Conservation (phyloP, 2,888 invertebrate species). For the Drosophila mulleri region DNA sequence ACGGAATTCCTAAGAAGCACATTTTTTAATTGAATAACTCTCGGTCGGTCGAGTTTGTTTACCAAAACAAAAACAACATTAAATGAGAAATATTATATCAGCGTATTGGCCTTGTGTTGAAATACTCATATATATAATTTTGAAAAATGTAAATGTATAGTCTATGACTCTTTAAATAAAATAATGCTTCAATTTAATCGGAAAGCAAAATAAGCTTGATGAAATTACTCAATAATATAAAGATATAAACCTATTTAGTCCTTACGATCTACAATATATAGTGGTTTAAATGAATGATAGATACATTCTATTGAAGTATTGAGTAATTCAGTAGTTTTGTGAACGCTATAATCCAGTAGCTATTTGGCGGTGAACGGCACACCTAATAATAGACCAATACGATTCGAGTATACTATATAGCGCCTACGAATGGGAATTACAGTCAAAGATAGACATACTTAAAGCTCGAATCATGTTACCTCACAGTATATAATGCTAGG, state of each 20-base stretch:
- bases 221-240: not conserved
- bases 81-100: slow-evolving; percentile 2
- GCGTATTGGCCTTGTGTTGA: slow-evolving; percentile 13
- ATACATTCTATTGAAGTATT: not conserved
- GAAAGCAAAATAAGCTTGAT: not conserved
- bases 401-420: not conserved
- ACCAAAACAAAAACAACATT: not conserved
- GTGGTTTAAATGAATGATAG: not conserved
- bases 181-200: no score
- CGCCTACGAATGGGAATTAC: not conserved
- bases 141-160: not conserved
- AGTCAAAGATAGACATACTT: not conserved
- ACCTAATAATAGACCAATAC: no score
- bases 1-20: not conserved
- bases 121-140: not conserved
- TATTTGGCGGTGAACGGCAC: no score
- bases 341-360: no score
- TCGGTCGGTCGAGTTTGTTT: not conserved
- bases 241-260: not conserved
- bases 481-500: not conserved
- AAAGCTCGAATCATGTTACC: not conserved
- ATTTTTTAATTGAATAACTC: slow-evolving; percentile 6
- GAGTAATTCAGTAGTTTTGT: no score
- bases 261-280: no score
- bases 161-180: not conserved